Percentiles rank a stretch among this genome's conserved stretches.
phyloP scores from a whole-genome alignment of 2,113 vertebrate species.

The Xenopus tropicalis region UCB_Xtro_10.0 CM004444.2:119078501-119079000 shows the following conservation, averaged over 20 bases:
- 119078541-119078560: constrained; percentile 24
- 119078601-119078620: constrained; percentile 65
- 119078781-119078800: constrained; percentile 34
- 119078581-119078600: constrained; percentile 62
- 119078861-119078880: too few relatives aligned
- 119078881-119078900: too few relatives aligned
- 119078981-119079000: too few relatives aligned
- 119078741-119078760: constrained; percentile 37
- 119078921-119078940: too few relatives aligned
- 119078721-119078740: constrained; percentile 28
- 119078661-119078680: constrained; percentile 29
- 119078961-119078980: too few relatives aligned
- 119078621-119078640: constrained; percentile 44
- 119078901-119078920: too few relatives aligned
- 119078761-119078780: constrained; percentile 21
- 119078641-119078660: constrained; percentile 24
- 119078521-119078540: constrained; percentile 15
- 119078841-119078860: too few relatives aligned
- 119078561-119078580: constrained; percentile 36
- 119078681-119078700: constrained; percentile 39
- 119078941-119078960: too few relatives aligned
- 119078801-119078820: constrained; percentile 14
- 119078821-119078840: constrained; percentile 5
- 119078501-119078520: constrained; percentile 47
- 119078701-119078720: neutral